These are phyloP conservation scores for Drosophila mercatorum DNA, from an alignment of 2,888 invertebrate species.

Conservation along the genomic window DNA sequence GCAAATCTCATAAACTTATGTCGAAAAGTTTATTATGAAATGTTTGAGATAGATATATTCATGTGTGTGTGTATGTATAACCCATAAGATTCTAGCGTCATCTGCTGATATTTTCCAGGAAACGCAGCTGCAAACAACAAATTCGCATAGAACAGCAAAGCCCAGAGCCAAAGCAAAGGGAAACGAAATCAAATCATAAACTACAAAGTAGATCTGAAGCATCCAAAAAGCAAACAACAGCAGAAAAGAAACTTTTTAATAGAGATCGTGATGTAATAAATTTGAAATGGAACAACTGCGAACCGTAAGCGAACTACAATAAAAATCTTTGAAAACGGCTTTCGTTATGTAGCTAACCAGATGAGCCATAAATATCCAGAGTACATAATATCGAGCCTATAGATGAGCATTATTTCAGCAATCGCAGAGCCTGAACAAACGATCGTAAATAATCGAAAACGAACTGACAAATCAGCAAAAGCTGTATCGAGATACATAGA, in stretches of 20 bases:
- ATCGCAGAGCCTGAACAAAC: slow-evolving; percentile 35
- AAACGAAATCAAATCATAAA: slow-evolving; percentile 56
- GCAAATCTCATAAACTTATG: slow-evolving; percentile 63
- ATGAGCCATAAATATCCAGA: slow-evolving; percentile 35
- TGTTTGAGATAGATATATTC: slow-evolving; percentile 12
- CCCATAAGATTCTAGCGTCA: slow-evolving; percentile 36
- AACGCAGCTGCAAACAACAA: slow-evolving; percentile 63
- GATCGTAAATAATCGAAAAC: slow-evolving; percentile 72
- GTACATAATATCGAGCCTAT: slow-evolving; percentile 34
- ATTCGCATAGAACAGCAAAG: slow-evolving; percentile 47
- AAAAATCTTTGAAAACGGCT: slow-evolving; percentile 32
- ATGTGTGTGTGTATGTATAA: not conserved
- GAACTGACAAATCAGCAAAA: slow-evolving; percentile 63
- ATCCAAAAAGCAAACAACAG: slow-evolving; percentile 50
- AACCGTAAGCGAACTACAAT: slow-evolving; percentile 43
- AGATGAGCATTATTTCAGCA: slow-evolving; percentile 47
- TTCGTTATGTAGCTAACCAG: slow-evolving; percentile 31
- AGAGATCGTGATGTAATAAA: slow-evolving; percentile 74
- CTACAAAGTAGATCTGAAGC: slow-evolving; percentile 65
- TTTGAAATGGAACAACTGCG: slow-evolving; percentile 53
- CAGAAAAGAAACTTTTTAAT: slow-evolving; percentile 15
- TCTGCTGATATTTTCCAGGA: slow-evolving; percentile 64
- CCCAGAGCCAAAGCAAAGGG: slow-evolving; percentile 20
- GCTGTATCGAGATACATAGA: not conserved
- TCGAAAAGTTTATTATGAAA: slow-evolving; percentile 61